Base-by-base conservation (phyloP, 2,113 vertebrate species). In the Mirounga angustirostris region DNA sequence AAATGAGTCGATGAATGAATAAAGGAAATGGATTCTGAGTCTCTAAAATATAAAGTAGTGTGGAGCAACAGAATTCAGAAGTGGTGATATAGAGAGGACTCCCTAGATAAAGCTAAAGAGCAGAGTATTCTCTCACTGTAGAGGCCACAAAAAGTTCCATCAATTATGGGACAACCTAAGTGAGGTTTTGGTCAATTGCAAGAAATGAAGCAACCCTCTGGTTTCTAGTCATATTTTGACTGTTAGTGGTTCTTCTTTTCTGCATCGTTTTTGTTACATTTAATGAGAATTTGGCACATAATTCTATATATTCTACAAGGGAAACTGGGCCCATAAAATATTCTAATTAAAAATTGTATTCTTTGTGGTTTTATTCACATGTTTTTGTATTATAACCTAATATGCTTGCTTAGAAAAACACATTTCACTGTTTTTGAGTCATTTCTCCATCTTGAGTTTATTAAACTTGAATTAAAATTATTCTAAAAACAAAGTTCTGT, bases 391-490 rank as follows among this genome's bases (percentile, higher is more conserved):
- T 97, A 94, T 81, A 98, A 97, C 81, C 93, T 93, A 97, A 98
- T 95, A 92, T 61, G 36, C 96, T 95, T 94, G 87, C 97, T 98
- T 96, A 98, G 92, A 61, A 97, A 98, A 98, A 97, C 97, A 97
- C 96, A 98, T 96, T 98, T 98, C 93, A 97, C 97, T 98, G 97
- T 97, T 98, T 98, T 98, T 98, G 98, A 98, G 95, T 97, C 96
- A 98, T 97, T 97, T 97, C 14, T 89, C 97, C 97, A 98, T 98
- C 96, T 98, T 98, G 97, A 97, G 96, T 97, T 98, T 98, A 97
- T 98, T 98, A 98, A 98, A 97, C 85, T 97, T 97, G 95, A 98
- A 98, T 97, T 98, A 98, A 98, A 98, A 98, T 97, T 96, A 97
- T 89, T 82, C 91, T 98, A 96, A 97, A 98, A 98, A 96, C 97